Conservation (phyloP, 2,888 invertebrate genomes). For the Temnothorax rugatulus region DNA sequence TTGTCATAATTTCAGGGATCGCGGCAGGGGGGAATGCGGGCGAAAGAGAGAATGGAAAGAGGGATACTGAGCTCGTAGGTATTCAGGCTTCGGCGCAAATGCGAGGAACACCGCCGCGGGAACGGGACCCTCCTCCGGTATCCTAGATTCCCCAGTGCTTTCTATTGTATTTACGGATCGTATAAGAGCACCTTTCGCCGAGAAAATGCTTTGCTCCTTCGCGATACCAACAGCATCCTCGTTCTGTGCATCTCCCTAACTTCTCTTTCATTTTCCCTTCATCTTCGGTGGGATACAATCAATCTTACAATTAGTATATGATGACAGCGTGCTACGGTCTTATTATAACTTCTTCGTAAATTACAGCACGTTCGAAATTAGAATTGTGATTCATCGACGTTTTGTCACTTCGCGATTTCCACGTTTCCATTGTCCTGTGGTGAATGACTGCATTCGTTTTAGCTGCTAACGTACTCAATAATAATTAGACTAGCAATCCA, state of each 20-base stretch:
- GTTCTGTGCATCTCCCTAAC: neutral
- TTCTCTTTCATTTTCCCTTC: neutral
- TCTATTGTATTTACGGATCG: slow-evolving; percentile 82
- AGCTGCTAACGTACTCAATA: neutral
- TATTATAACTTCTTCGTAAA: slow-evolving; percentile 4
- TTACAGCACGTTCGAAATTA: slow-evolving; percentile 6
- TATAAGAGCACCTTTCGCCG: slow-evolving; percentile 77
- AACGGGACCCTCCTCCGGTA: slow-evolving; percentile 71
- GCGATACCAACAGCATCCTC: neutral
- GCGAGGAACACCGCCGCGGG: slow-evolving; percentile 21
- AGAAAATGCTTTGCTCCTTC: slow-evolving; percentile 64
- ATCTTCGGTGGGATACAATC: neutral
- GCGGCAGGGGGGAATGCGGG: neutral
- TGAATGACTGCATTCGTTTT: slow-evolving; percentile 12
- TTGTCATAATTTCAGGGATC: slow-evolving; percentile 46
- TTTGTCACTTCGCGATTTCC: neutral
- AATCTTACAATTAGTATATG: slow-evolving; percentile 3
- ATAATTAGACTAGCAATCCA: slow-evolving; percentile 23
- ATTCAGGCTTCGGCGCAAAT: slow-evolving; percentile 77
- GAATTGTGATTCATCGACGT: slow-evolving; percentile 11
- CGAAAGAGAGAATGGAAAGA: neutral
- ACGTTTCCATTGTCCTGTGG: neutral
- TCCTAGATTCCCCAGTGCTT: slow-evolving; percentile 82
- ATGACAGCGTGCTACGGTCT: neutral
- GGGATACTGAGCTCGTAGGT: slow-evolving; percentile 59